Evolutionary conservation across 2,113 vertebrate species (phyloP).

Genomic region (Heterotilapia buettikoferi): DNA sequence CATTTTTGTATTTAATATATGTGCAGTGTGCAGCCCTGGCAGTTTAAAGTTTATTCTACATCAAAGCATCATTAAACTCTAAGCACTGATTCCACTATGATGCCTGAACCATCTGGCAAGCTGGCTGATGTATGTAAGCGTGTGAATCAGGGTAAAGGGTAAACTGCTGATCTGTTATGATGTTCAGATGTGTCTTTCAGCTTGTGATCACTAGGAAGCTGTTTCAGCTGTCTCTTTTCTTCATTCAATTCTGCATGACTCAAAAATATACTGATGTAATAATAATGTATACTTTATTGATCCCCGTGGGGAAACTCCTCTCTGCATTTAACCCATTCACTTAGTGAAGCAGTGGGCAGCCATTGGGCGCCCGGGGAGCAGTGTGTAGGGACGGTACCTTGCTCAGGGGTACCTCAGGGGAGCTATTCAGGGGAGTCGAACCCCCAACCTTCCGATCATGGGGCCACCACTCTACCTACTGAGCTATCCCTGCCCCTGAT

Average conservation of each 20-base stretch:
- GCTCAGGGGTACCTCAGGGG: background rate
- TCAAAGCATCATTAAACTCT: background rate
- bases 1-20: background rate
- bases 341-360: background rate
- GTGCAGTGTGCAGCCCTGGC: background rate
- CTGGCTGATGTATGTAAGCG: background rate
- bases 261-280: background rate
- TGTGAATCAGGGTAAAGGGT: background rate
- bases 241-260: background rate
- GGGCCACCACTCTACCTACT: background rate
- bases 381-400: background rate
- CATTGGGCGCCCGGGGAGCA: background rate
- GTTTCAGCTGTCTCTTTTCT: background rate
- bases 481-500: background rate
- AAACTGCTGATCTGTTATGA: background rate
- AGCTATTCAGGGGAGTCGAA: background rate
- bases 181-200: background rate
- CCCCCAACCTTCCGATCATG: background rate
- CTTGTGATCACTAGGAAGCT: background rate
- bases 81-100: background rate
- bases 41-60: background rate
- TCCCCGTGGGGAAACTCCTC: accelerated
- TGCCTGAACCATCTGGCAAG: background rate
- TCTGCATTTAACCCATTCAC: background rate
- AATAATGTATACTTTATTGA: background rate